phyloP scores from a whole-genome alignment of 1,140 invertebrate genomes.

The Eupeodes corollae region DNA sequence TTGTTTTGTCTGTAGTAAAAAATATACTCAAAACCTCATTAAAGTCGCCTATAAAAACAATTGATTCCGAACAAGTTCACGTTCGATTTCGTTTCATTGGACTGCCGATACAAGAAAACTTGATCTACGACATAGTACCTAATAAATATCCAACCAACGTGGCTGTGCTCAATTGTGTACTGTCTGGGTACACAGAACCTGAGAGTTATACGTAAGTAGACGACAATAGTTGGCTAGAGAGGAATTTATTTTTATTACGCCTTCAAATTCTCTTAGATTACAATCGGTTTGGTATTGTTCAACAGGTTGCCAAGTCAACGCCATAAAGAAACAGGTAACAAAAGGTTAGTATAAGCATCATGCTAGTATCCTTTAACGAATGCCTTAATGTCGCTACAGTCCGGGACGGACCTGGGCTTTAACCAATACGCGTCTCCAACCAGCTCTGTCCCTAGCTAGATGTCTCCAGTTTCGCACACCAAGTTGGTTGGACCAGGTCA shows the following conservation, averaged over 20 bases:
- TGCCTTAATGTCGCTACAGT: no score
- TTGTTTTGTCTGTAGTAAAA: constrained; percentile 18
- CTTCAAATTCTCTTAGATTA: constrained; percentile 19
- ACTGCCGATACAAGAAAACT: constrained; percentile 16
- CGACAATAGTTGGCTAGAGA: not conserved
- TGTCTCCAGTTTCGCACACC: no score
- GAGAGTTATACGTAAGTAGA: constrained; percentile 21
- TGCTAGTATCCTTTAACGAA: no score
- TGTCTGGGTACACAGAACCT: constrained; percentile 21
- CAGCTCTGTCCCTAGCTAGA: no score
- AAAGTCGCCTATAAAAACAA: constrained; percentile 6
- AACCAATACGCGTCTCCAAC: no score
- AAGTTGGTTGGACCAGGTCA: no score
- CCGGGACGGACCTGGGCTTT: no score
- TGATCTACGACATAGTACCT: constrained; percentile 14
- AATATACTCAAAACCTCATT: constrained; percentile 5
- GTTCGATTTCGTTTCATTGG: constrained; percentile 21
- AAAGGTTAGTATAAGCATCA: no score
- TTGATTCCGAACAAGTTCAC: constrained; percentile 28
- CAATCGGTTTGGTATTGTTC: constrained; percentile 33
- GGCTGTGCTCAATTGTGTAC: constrained; percentile 17
- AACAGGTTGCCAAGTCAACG: constrained; percentile 12
- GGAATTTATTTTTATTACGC: not conserved
- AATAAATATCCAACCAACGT: constrained; percentile 14
- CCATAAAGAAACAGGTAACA: no score